Base-by-base conservation (phyloP, 2,113 vertebrate species). In the Sialia sialis region DNA sequence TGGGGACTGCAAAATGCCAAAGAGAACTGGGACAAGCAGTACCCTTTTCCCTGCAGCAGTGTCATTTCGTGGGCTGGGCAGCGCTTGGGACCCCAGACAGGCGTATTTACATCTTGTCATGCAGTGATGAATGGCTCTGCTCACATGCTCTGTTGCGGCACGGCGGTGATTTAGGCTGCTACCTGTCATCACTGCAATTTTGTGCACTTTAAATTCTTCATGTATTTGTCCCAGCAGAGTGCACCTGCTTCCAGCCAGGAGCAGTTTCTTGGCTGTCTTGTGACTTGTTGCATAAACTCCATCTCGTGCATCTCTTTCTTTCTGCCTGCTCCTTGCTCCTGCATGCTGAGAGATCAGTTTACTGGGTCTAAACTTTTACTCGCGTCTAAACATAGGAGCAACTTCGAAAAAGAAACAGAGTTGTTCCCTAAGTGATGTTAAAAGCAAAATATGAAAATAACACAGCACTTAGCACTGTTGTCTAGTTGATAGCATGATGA, bases 101-200 rank as follows among this genome's bases (percentile, higher is more conserved):
- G 16, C 25, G 15, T 82, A 48, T 83, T 95, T 93, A 43, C 63
- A 11, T 72, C 73, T 59, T 70, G 91, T 93, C 83, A 7, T 3
- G 1, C 38, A 4, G 81, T 84, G 93, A 87, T 91, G 16, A 84
- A 92, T 73, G 78, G 64, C 93, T 52, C 34, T n/a, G 79, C 85
- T 96, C 91, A 68, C 86, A 7, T 32, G 94, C 91, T 76, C 55
- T 80, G 0, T 43, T 77, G 94, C 91, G 3, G 87, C 87, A 73
- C 2, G 0, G 62, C 0, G 1, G 70, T 76, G 74, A 76, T 84
- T 82, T 76, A 51, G 67, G 9, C 82, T 76, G 75, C 49, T 88
- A 36, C 91, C 82, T 93, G 94, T 95, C 94, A 84, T 80, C 88
- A 3, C 92, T 68, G 90, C 56, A 70, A 64, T 91, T 77, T 46